Evolutionary conservation across 2,113 vertebrate species (phyloP), one percentile per base, ranked within the genome.

Genomic region (Dromiciops gliroides): DNA sequence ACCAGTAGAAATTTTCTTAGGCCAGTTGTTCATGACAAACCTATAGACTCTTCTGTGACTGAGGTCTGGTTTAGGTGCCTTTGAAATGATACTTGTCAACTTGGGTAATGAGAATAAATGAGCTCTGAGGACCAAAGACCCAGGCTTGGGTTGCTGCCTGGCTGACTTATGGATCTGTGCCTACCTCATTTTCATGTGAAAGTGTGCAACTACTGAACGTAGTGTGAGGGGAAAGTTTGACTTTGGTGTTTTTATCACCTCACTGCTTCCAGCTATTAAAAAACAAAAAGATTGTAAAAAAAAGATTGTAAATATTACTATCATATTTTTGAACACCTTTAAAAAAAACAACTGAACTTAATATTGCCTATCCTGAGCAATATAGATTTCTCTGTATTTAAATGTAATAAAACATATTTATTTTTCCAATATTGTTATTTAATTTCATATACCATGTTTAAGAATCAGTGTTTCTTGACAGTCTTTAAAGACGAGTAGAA

Each of bases 341-440:
- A 98, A 98, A 98, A 98, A 98, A 98, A 98, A 98, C 98, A 99
- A 98, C 96, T 97, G 98, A 99, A 98, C 98, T 98, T 99, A 99
- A 98, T 99, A 98, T 99, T 99, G 98, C 99, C 98, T 98, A 98
- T 98, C 99, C 99, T 98, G 98, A 99, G 98, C 97, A 96, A 96
- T 98, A 94, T 99, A 98, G 98, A 98, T 98, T 99, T 98, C 98
- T 98, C 97, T 99, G 99, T 99, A 99, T 99, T 99, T 99, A 99
- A 44, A 44, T 99, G 99, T 99, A 99, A 99, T 98, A 99, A 99
- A 99, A 96, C 99, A 98, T 99, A 99, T 99, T 99, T 99, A 99
- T 99, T 99, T 99, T 98, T 99, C 98, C 98, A 99, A 97, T 98
- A 99, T 98, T 99, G 99, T 99, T 99, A 98, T 99, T 99, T 99